A percentile compares a stretch with the other conserved stretches of the same genome.
These are phyloP conservation scores for Leptinotarsa juncta DNA, from an alignment of 2,888 invertebrate genomes.

Conservation along the genomic window DNA sequence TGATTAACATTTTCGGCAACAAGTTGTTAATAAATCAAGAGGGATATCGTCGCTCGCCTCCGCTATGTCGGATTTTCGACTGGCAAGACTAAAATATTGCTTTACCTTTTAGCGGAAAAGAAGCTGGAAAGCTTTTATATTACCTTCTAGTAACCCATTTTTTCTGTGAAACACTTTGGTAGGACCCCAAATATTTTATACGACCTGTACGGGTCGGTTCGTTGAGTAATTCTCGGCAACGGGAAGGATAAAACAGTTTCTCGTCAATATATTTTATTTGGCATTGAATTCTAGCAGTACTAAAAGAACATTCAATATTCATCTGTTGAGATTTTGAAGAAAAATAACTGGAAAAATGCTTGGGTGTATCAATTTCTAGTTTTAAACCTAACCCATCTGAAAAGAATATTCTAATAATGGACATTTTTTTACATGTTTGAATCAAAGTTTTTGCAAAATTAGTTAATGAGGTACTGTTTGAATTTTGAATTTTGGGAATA, in stretches of 20 bases:
- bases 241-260: background rate
- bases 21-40: constrained; percentile 64
- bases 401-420: too few species aligned
- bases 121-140: constrained; percentile 15
- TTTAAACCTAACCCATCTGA: too few species aligned
- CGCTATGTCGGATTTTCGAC: constrained; percentile 34
- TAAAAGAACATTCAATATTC: background rate
- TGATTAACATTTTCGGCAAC: constrained; percentile 62
- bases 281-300: background rate
- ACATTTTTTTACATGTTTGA: too few species aligned
- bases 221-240: background rate
- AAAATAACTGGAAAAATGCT: too few species aligned
- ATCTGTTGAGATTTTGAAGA: too few species aligned
- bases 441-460: too few species aligned
- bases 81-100: constrained; percentile 21
- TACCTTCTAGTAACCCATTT: constrained; percentile 6
- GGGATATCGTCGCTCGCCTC: constrained; percentile 56
- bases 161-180: constrained; percentile 3
- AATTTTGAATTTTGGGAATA: too few species aligned
- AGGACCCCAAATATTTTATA: background rate
- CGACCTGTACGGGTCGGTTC: background rate
- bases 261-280: background rate
- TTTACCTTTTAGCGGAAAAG: constrained; percentile 9
- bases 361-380: too few species aligned
- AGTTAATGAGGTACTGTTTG: too few species aligned